Conservation (phyloP, 2,797 vertebrate species). For the Cygnus olor region DNA sequence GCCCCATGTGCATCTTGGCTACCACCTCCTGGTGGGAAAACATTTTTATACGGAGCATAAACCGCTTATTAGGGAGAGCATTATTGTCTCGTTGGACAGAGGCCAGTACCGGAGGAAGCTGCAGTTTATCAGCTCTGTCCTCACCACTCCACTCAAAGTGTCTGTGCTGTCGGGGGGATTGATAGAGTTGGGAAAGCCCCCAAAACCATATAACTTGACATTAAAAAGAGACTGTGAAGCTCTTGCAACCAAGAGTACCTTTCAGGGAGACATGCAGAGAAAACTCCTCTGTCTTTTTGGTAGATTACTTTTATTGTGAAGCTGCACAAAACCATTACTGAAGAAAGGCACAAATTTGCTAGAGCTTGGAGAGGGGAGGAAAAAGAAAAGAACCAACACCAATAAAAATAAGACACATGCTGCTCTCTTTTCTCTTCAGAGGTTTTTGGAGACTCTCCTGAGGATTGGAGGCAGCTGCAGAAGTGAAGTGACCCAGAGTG, state of each 20-base stretch:
- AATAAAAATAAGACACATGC: constrained; percentile 9
- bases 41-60: neutral
- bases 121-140: constrained; percentile 21
- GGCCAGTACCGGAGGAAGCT: constrained; percentile 1
- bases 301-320: constrained; percentile 40
- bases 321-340: constrained; percentile 28
- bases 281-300: constrained; percentile 5
- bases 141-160: constrained; percentile 50
- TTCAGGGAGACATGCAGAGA: constrained; percentile 18
- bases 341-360: constrained; percentile 26
- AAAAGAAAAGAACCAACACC: neutral
- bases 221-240: constrained; percentile 37
- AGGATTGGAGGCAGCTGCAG: neutral
- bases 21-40: constrained; percentile 47
- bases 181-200: constrained; percentile 31
- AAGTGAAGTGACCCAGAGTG: neutral
- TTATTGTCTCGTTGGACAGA: neutral
- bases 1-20: constrained; percentile 13
- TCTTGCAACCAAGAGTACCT: constrained; percentile 34
- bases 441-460: neutral
- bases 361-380: neutral
- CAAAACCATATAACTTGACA: constrained; percentile 48
- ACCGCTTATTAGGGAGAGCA: neutral
- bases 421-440: neutral
- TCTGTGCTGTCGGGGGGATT: constrained; percentile 15